Evolutionary conservation across 2,888 invertebrate species (phyloP), one percentile per base, ranked within the genome.

Genomic region (Xiphydria camelus): DNA sequence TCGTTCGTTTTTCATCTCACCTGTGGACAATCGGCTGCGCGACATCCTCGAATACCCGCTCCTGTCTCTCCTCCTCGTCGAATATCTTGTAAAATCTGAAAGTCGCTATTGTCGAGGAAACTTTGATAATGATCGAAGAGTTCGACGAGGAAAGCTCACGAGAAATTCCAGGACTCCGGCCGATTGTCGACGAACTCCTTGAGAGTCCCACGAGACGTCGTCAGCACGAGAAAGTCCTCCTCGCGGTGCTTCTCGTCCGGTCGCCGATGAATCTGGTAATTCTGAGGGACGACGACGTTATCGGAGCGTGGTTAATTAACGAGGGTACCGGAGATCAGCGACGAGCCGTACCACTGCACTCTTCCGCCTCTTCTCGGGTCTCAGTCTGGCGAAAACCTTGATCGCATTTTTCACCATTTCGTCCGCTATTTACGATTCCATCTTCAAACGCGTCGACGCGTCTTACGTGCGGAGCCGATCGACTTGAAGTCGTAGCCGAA

Each of bases 21-120:
- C 78, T 79, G 45, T 78, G 70, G 21, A 81, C 64, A 12, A 80
- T 74, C 12, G 81, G 80, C 51, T 72, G 76, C 2, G 79, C 80
- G 4, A 80, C 76, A 25, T 49, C 62, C 6, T 77, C 70, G 54
- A 80, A 81, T 20, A 81, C 54, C 6, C 73, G 70, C 4, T 64
- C 57, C 58, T 81, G 81, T 1, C 57, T 55, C 4, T 67, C 55
- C 32, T 56, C 40, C 45, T 73, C 66, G 45, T 77, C 76, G 54
- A 81, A 80, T 43, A 81, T 68, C 55, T 76, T 76, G 23, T 75
- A 62, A 63, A 79, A 81, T 54, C 80, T 80, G 55, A 33, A 63
- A 59, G 53, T 51, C 34, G 32, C 33, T 17, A 14, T 40, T 14
- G 2, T 14, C 4, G 9, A 10, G 17, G 19, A 18, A 6, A 5